Base-by-base conservation (phyloP, 2,113 vertebrate genomes). In the Otolemur garnettii region DNA sequence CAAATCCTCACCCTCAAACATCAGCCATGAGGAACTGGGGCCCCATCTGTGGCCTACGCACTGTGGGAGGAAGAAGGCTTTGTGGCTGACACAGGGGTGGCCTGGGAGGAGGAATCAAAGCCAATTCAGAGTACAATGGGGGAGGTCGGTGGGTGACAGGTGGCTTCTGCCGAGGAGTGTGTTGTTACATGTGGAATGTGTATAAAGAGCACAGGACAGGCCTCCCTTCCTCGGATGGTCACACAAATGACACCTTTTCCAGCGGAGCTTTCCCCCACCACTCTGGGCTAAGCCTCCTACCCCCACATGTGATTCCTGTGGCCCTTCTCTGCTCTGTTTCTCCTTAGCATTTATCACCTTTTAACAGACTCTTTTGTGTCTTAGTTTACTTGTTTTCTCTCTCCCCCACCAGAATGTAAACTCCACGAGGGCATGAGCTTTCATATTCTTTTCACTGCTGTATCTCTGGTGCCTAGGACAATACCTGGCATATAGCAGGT, bases 221-320 rank as follows among this genome's bases (percentile, higher is more conserved):
- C 4, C 30, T 64, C 75, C n/a, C 26, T 6, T 42, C 80, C 38
- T 90, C n/a, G 35, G 55, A 45, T 11, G 24, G 4, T 71, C 45
- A 17, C 42, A 38, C 85, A 57, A 21, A 57, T 15, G 33, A 18
- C 33, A 75, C 8, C 53, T 60, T 80, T 71, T 35, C 50, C 0
- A 0, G 0, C 1, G n/a, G 28, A 12, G 14, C 22, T 33, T n/a
- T 77, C 33, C 35, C 38, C 35, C 8, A 53, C 42, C 19, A n/a
- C 24, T 55, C 18, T 4, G 26, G 50, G 33, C 33, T 69, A 60
- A 82, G 24, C 57, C 57, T 71, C 66, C 45, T 12, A n/a, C 30
- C 12, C 45, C 55, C 62, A 10, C 7, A 0, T 0, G 0, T 4
- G 2, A 22, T 66, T 57, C 85, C 84, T 38, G 10, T 1, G 59